Percentiles rank a stretch among this genome's conserved stretches.
These are phyloP conservation scores for Acromyrmex charruanus DNA, from an alignment of 1,140 invertebrate species.

Conservation along the genomic window DNA sequence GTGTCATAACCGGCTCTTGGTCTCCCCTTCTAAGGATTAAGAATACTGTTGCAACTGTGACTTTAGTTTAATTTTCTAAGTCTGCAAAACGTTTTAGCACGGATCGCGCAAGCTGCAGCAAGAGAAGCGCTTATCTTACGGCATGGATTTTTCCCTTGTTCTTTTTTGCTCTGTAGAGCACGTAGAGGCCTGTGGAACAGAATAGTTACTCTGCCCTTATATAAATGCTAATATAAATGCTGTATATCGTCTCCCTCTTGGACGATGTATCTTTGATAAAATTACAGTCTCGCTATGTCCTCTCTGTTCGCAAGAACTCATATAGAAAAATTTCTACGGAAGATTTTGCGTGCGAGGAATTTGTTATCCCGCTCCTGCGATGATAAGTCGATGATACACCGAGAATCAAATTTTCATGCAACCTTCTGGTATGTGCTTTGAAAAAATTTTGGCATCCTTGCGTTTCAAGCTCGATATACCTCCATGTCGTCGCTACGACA, in stretches of 20 bases:
- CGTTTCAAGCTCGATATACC: conserved; percentile 15
- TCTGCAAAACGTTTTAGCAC: conserved; percentile 1
- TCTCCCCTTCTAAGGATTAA: not conserved
- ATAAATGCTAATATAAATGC: conserved; percentile 64
- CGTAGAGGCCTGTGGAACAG: conserved; percentile 31
- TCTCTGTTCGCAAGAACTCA: not conserved
- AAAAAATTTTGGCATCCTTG: conserved; percentile 8
- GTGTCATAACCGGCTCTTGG: too few relatives aligned
- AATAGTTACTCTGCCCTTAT: conserved; percentile 51
- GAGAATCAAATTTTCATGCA: conserved; percentile 43
- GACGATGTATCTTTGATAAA: conserved; percentile 55
- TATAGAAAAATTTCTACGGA: conserved; percentile 6
- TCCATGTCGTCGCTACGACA: not conserved
- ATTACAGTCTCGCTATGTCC: conserved; percentile 19
- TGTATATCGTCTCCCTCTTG: conserved; percentile 34
- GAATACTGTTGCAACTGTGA: conserved; percentile 13
- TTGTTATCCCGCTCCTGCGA: not conserved
- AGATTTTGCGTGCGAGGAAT: conserved; percentile 24
- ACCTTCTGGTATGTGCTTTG: conserved; percentile 13
- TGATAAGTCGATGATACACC: conserved; percentile 39
- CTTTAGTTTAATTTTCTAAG: conserved; percentile 39
- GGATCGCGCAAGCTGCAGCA: not conserved
- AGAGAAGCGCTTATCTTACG: conserved; percentile 26
- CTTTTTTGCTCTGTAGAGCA: conserved; percentile 29
- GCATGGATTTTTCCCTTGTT: not conserved